Evolutionary conservation across 2,888 invertebrate genomes (phyloP).

Genomic region (Scaptomyza flava): DNA sequence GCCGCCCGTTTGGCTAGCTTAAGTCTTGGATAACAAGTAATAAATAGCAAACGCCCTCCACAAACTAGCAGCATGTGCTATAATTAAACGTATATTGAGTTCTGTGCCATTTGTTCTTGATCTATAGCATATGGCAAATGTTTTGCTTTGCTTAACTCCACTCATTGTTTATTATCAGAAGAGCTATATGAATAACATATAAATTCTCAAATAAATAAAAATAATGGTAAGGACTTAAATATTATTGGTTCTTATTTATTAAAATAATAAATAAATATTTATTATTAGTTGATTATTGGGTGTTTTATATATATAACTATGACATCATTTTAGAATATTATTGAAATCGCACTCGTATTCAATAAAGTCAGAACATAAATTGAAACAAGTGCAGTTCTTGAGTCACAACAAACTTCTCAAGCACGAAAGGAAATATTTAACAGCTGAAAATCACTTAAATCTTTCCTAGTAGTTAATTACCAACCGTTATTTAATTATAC

Average conservation of each 20-base stretch:
- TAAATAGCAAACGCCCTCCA: constrained; percentile 50
- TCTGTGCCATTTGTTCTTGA: constrained; percentile 54
- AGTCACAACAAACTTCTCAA: not conserved
- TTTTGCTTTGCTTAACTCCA: not conserved
- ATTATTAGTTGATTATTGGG: too few species aligned
- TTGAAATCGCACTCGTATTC: too few species aligned
- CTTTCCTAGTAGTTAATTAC: not conserved
- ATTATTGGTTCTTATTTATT: too few species aligned
- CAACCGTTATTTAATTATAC: constrained; percentile 34
- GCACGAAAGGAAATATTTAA: constrained; percentile 1
- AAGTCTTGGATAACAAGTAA: constrained; percentile 68
- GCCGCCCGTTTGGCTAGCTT: constrained; percentile 54
- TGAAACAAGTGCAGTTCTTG: not conserved
- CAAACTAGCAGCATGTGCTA: constrained; percentile 43
- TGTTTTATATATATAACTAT: not conserved
- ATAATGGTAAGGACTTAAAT: not conserved
- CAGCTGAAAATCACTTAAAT: constrained; percentile 8
- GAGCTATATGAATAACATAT: not conserved
- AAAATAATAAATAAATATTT: too few species aligned
- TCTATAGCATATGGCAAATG: constrained; percentile 69
- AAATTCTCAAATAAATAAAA: not conserved
- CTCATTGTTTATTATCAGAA: not conserved
- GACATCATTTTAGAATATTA: not conserved
- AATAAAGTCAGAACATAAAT: too few species aligned
- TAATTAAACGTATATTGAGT: constrained; percentile 66